phyloP scores from a whole-genome alignment of 2,888 invertebrate genomes.

The Heliconius hortense region DNA sequence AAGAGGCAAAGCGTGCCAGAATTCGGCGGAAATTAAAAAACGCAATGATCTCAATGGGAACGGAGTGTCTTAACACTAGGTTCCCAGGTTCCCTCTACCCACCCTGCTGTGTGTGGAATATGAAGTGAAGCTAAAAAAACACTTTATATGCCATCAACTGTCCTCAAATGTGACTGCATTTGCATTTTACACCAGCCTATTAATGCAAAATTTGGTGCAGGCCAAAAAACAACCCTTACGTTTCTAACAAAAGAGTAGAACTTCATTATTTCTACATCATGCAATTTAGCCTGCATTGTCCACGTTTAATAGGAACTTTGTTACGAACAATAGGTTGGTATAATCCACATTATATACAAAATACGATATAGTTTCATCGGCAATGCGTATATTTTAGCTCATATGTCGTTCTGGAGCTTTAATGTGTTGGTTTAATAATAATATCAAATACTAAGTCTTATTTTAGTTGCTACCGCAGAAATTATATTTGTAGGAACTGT shows the following conservation, averaged over 20 bases:
- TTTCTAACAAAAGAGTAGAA: constrained; percentile 12
- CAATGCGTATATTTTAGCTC: constrained; percentile 26
- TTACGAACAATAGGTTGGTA: constrained; percentile 37
- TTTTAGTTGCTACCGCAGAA: neutral
- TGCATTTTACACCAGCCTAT: neutral
- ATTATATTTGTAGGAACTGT: no score
- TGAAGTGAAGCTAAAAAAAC: no score
- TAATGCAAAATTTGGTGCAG: constrained; percentile 1
- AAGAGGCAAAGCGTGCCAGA: no score
- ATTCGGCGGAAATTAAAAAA: no score
- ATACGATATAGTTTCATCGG: constrained; percentile 26
- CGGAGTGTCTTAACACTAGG: no score
- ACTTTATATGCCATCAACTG: neutral
- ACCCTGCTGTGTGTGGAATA: no score
- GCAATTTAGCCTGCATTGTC: constrained; percentile 40
- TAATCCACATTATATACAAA: constrained; percentile 37
- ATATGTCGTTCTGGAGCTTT: neutral
- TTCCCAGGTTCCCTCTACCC: no score
- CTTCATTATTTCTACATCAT: constrained; percentile 36
- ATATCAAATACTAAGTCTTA: neutral
- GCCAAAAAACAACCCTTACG: neutral
- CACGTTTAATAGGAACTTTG: constrained; percentile 41
- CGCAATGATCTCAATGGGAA: no score
- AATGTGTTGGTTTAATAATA: constrained; percentile 1
- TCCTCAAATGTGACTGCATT: neutral